Percentiles rank a stretch among this genome's conserved stretches.
These are phyloP conservation scores for Pipistrellus kuhlii DNA, from an alignment of 2,797 vertebrate species.

Conservation along the genomic window DNA sequence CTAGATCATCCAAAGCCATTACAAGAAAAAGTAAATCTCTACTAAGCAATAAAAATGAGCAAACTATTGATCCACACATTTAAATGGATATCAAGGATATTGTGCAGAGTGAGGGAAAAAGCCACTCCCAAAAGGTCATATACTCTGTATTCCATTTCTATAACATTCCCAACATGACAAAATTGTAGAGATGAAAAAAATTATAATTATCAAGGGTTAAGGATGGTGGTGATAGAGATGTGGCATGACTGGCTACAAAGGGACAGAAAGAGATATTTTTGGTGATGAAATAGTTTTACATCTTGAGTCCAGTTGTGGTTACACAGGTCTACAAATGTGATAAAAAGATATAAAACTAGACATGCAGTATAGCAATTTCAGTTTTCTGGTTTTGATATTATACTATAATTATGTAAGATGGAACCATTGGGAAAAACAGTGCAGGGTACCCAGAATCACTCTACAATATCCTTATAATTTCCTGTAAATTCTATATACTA, in stretches of 20 bases:
- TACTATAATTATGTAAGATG: background rate
- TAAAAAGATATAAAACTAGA: background rate
- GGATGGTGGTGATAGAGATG: background rate
- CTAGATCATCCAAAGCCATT: background rate
- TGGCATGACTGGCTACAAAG: background rate
- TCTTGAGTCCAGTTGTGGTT: background rate
- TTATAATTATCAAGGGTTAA: background rate
- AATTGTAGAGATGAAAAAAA: background rate
- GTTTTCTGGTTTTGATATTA: background rate
- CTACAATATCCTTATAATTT: background rate
- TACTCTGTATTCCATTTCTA: background rate
- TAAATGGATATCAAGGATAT: background rate
- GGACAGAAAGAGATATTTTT: background rate
- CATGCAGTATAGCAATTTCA: background rate
- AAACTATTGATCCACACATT: background rate
- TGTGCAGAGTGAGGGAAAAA: background rate
- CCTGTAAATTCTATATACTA: background rate
- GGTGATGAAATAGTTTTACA: background rate
- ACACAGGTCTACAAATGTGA: too few relatives aligned
- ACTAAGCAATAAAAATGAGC: background rate
- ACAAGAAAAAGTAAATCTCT: background rate
- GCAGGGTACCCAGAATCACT: background rate
- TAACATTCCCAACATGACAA: background rate
- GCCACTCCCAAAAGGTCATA: background rate
- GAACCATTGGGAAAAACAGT: background rate